phyloP scores from a whole-genome alignment of 2,113 vertebrate genomes.

The Coracopsis vasa region DNA sequence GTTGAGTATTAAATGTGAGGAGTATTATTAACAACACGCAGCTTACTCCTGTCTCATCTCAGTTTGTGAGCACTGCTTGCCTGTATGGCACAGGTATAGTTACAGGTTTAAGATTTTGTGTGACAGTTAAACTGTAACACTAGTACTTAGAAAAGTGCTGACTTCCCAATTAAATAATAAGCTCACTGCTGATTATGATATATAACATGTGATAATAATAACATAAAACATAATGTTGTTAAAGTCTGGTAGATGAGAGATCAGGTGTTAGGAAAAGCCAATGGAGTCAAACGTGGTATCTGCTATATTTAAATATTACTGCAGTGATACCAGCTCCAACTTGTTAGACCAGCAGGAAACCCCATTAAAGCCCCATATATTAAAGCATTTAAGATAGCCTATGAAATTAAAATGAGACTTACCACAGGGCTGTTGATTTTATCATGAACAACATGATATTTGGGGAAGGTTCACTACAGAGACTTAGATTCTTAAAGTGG shows the following conservation, averaged over 20 bases:
- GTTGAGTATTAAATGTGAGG: constrained; percentile 14
- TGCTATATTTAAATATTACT: not conserved
- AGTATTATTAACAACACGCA: not conserved
- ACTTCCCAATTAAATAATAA: not conserved
- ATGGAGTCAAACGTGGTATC: not conserved
- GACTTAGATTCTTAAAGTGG: not conserved
- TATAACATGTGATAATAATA: not conserved
- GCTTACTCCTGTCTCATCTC: not conserved
- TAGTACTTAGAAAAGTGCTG: not conserved
- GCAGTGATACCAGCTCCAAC: not conserved
- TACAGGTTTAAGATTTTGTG: not conserved
- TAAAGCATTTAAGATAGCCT: not conserved
- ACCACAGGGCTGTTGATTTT: not conserved
- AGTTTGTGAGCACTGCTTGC: not conserved
- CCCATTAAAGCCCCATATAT: not conserved
- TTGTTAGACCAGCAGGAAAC: not conserved
- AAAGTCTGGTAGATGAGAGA: not conserved
- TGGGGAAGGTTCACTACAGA: not conserved
- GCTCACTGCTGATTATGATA: not conserved
- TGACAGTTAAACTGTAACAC: not conserved
- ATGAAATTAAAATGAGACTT: not conserved
- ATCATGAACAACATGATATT: not conserved
- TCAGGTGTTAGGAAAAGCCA: not conserved
- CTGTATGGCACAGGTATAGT: not conserved
- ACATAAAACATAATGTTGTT: constrained; percentile 10